Evolutionary conservation across 2,888 invertebrate species (phyloP).

Genomic region (Machimus atricapillus): DNA sequence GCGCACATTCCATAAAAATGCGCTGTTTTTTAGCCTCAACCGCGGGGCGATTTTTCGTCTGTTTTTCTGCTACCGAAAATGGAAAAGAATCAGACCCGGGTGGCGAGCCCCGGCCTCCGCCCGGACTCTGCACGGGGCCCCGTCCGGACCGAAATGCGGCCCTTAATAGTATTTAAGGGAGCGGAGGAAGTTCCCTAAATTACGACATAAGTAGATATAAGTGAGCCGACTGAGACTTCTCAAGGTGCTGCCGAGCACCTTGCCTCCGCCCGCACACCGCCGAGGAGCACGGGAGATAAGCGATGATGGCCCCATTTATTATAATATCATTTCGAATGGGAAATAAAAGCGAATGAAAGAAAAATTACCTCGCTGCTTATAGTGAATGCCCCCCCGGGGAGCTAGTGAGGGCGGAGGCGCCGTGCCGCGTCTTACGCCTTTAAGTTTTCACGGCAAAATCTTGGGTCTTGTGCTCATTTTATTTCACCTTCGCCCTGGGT

Average conservation of each 20-base stretch:
- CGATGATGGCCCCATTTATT: constrained; percentile 37
- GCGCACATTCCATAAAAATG: constrained; percentile 18
- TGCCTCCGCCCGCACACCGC: neutral
- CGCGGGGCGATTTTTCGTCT: neutral
- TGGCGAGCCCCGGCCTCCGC: neutral
- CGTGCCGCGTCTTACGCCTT: neutral
- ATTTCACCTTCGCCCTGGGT: neutral
- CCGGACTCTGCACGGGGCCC: no score
- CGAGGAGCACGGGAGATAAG: neutral
- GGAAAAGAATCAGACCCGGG: neutral
- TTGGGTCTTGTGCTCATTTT: neutral
- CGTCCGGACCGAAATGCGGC: neutral
- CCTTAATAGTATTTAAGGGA: constrained; percentile 26
- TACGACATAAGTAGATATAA: constrained; percentile 18
- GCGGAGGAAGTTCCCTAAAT: neutral
- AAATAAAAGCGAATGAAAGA: constrained; percentile 29
- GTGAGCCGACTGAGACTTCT: neutral
- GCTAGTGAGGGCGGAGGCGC: neutral
- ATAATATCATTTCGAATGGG: constrained; percentile 37
- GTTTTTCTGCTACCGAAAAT: neutral
- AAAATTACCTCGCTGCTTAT: constrained; percentile 21
- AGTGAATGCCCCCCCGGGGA: constrained; percentile 18
- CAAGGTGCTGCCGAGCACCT: neutral
- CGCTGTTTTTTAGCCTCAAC: neutral
- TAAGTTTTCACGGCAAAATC: constrained; percentile 13